These are phyloP conservation scores for Puntigrus tetrazona DNA, from an alignment of 2,113 vertebrate genomes.

Conservation along the genomic window DNA sequence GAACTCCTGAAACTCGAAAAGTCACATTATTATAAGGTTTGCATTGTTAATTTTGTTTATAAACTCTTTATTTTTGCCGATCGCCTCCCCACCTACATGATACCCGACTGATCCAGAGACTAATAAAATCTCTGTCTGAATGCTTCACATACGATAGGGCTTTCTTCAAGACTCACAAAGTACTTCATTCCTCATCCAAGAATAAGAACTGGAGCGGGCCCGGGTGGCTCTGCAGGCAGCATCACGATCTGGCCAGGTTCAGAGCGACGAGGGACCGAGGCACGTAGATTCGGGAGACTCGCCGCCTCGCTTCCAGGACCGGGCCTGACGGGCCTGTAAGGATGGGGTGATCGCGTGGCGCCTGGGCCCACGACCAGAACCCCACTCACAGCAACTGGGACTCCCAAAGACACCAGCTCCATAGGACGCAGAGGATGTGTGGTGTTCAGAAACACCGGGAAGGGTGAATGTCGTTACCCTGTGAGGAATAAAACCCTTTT, in stretches of 20 bases:
- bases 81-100: too few relatives aligned
- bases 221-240: not conserved
- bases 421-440: not conserved
- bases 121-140: too few relatives aligned
- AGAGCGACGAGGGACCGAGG: not conserved
- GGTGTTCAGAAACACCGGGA: fast-evolving
- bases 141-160: too few relatives aligned
- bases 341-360: not conserved
- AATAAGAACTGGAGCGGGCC: not conserved
- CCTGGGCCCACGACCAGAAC: not conserved
- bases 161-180: not conserved
- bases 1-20: too few relatives aligned
- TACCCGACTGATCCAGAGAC: too few relatives aligned
- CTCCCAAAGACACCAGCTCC: not conserved
- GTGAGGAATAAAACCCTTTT: not conserved
- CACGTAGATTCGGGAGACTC: not conserved
- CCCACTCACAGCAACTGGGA: not conserved
- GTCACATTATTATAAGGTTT: too few relatives aligned
- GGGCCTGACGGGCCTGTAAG: not conserved
- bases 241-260: slow-evolving; percentile 9
- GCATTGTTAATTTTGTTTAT: too few relatives aligned
- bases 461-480: too few relatives aligned
- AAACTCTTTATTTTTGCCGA: too few relatives aligned
- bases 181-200: not conserved
- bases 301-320: too few relatives aligned